These are phyloP conservation scores for Triplophysa rosa DNA, from an alignment of 2,113 vertebrate genomes.

Conservation along the genomic window DNA sequence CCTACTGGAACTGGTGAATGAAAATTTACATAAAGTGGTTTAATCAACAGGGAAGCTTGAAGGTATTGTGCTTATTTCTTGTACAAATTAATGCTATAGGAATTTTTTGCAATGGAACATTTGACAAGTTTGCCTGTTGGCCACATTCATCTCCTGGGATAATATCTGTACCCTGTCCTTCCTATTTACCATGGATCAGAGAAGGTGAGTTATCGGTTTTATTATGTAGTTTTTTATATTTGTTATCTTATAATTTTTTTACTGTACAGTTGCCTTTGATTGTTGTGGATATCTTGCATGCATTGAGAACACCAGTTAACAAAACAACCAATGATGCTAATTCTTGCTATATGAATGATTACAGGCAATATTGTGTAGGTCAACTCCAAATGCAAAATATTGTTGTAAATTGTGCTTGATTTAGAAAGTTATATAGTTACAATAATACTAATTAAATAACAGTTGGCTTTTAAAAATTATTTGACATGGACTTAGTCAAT, in stretches of 20 bases:
- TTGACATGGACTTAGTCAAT: no score
- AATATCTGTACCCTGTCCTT: conserved; percentile 88
- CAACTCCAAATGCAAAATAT: neutral
- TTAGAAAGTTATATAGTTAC: no score
- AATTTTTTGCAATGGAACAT: conserved; percentile 84
- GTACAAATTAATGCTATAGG: conserved; percentile 64
- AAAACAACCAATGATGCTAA: neutral
- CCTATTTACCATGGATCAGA: conserved; percentile 84
- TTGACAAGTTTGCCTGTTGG: conserved; percentile 89
- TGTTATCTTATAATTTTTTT: neutral
- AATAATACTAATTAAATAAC: no score
- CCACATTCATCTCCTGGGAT: conserved; percentile 88
- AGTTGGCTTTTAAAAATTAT: no score
- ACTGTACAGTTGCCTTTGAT: neutral
- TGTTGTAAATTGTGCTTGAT: no score
- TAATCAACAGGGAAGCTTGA: neutral
- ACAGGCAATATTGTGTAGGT: no score
- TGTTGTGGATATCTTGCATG: neutral
- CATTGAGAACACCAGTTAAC: neutral
- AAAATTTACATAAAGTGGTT: neutral
- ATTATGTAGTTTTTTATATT: neutral
- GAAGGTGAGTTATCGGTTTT: conserved; percentile 71
- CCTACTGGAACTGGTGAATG: conserved; percentile 71
- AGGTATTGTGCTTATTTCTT: neutral
- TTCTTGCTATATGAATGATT: no score